Evolutionary conservation across 2,888 invertebrate species (phyloP), one percentile per base, ranked within the genome.

Genomic region (Pachydiplax longipennis): DNA sequence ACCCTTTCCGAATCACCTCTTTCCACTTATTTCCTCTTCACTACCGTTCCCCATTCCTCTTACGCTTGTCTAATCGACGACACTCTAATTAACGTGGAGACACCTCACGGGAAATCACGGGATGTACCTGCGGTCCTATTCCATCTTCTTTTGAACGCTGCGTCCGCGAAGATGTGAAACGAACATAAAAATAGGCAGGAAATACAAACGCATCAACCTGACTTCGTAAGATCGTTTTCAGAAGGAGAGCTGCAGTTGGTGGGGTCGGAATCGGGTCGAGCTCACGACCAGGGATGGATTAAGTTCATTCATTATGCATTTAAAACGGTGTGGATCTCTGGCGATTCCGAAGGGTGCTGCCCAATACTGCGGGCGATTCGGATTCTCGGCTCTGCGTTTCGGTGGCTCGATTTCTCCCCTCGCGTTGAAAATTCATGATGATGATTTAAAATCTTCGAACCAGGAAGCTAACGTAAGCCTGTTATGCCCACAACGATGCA

Each of bases 81-180:
- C 87, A 61, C 35, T 87, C 87, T 87, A 87, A 87, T 87, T 65
- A 87, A 61, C 87, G 87, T 58, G 22, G 22, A 61, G 87, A n/a
- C 61, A 37, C 31, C 87, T 61, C 87, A 31, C 37, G 87, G 87
- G 65, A 87, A 87, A 87, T 87, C 65, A 87, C 61, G 61, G 87
- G 37, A 65, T 87, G 65, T 87, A 65, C 87, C 65, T 37, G 81
- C 4, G 44, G 81, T 81, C n/a, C 40, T 81, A 25, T 35, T 80
- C 37, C 12, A 22, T 40, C 18, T 35, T 81, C 37, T 44, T 81
- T 44, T 15, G n/a, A 81, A 37, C 37, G 37, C 37, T 37, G 37
- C 5, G 37, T 18, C 10, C 81, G 12, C 13, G 31, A 65, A 65
- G 65, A 65, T 22, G n/a, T 12, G 65, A 8, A 73, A 73, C 31